These are phyloP conservation scores for Thaleichthys pacificus DNA, from an alignment of 2,797 vertebrate species.

Conservation along the genomic window DNA sequence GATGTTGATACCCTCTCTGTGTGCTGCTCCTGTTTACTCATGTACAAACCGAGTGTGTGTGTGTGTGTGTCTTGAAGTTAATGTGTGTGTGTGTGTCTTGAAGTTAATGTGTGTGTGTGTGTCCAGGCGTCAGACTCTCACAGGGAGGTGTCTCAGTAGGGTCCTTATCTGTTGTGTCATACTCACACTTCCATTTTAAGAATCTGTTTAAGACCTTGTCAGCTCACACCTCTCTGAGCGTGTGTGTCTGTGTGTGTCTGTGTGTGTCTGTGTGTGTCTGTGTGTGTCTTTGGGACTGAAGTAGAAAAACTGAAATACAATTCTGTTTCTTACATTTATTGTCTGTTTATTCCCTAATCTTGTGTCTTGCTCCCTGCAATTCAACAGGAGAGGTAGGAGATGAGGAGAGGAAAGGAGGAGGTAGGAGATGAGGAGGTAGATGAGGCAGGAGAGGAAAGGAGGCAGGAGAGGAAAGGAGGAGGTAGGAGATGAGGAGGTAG, in stretches of 20 bases:
- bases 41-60: constrained; percentile 9
- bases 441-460: neutral
- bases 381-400: neutral
- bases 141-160: constrained; percentile 12
- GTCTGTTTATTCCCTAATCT: neutral
- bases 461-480: neutral
- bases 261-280: too few relatives aligned
- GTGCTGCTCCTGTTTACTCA: neutral
- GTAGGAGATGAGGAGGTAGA: neutral
- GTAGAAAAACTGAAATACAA: neutral
- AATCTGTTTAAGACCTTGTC: constrained; percentile 12
- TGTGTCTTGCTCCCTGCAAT: neutral
- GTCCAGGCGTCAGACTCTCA: constrained; percentile 18
- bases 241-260: neutral
- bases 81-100: too few relatives aligned
- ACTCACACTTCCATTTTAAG: constrained; percentile 10
- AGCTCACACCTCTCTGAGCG: neutral
- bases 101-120: neutral
- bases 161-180: constrained; percentile 25
- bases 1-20: neutral
- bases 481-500: neutral
- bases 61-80: neutral
- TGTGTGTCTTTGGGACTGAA: neutral
- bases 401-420: neutral
- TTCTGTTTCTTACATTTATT: neutral